Base-by-base conservation (phyloP, 2,797 vertebrate species). In the Cygnus olor region DNA sequence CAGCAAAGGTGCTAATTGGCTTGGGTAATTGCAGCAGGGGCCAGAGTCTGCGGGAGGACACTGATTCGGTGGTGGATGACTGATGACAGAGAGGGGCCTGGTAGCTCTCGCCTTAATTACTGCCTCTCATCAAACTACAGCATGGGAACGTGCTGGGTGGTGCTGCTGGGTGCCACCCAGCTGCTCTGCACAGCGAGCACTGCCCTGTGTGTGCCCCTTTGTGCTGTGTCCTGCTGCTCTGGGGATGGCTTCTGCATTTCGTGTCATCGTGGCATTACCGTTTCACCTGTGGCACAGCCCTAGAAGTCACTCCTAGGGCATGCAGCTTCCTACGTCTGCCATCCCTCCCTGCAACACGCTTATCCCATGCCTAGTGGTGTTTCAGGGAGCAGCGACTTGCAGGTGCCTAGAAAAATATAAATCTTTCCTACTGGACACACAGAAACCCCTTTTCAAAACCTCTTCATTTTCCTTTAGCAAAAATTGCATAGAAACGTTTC, bases 121-220 rank as follows among this genome's bases (percentile, higher is more conserved):
- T 79, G 63, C 49, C 22, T 64, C 42, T 82, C 57, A 30, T 2
- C 45, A 51, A 10, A 12, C 25, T 53, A 22, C 11, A 71, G 36
- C 38, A 38, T 0, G 2, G 22, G 32, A 47, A 17, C n/a, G 6
- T 38, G 14, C 13, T 0, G 0, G 34, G 36, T 30, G 44, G 45
- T 53, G 90, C 36, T 82, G 57, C 44, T 18, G 32, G 21, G 22
- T 49, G 30, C 44, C 49, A 24, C 20, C 65, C 32, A n/a, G 36
- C 38, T 25, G 61, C 51, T 27, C 51, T 53, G 25, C 51, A 53
- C 51, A 53, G 51, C 3, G 15, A 53, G 27, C 27, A 16, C 27
- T 28, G 51, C 45, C 32, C 44, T 68, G 65, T 25, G 32, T 22
- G 32, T 17, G 25, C 45, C n/a, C 45, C n/a, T n/a, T 53, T 18